phyloP scores from a whole-genome alignment of 23 tunicate species.

The Aplidium turbinatum region DNA sequence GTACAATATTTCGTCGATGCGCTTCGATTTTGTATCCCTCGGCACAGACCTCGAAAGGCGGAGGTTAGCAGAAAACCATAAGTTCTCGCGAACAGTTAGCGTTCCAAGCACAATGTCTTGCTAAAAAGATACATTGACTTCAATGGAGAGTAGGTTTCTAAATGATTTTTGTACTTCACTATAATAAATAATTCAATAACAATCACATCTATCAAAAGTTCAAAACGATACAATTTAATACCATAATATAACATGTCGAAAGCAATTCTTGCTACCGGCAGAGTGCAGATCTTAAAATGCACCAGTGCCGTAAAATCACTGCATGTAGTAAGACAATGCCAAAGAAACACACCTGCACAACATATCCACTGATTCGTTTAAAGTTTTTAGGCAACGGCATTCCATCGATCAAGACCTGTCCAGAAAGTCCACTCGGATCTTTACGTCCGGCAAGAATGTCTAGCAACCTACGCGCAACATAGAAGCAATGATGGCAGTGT shows the following conservation, averaged over 20 bases:
- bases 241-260: too few relatives aligned
- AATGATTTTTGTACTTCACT: too few relatives aligned
- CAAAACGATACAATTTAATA: too few relatives aligned
- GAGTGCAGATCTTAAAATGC: too few relatives aligned
- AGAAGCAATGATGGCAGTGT: too few relatives aligned
- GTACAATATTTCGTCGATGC: conserved; percentile 66
- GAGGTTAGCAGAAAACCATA: conserved; percentile 89
- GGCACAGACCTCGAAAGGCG: conserved; percentile 66
- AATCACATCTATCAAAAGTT: too few relatives aligned
- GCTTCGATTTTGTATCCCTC: conserved; percentile 37
- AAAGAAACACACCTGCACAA: conserved; percentile 68
- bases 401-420: conserved; percentile 60
- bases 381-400: conserved; percentile 74
- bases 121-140: conserved; percentile 23
- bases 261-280: too few relatives aligned
- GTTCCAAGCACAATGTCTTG: conserved; percentile 83
- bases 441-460: conserved; percentile 88
- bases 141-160: too few relatives aligned
- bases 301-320: too few relatives aligned
- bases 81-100: conserved; percentile 85
- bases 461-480: conserved; percentile 38
- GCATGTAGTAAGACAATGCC: too few relatives aligned
- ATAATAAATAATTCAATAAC: too few relatives aligned
- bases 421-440: conserved; percentile 80
- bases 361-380: conserved; percentile 85